Evolutionary conservation across 2,113 vertebrate genomes (phyloP), one percentile per base, ranked within the genome.

Genomic region (Nothocercus julius): DNA sequence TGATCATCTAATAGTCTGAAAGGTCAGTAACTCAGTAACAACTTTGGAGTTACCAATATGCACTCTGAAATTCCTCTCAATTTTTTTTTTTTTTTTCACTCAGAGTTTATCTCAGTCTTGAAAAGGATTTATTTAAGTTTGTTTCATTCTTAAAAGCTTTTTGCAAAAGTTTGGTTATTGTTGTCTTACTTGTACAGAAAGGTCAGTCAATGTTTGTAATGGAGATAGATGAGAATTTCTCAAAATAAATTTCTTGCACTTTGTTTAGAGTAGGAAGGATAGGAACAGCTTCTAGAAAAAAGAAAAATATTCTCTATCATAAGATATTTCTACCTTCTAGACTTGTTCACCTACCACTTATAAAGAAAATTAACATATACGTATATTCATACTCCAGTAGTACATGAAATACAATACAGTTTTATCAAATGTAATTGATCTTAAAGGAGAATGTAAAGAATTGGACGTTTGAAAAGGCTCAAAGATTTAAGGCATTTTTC

Each of bases 161-260:
- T 78, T 95, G 38, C 34, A 89, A 79, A 87, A 87, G 30, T 30
- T 68, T 93, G 19, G 21, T 80, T 92, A 36, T 85, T 93, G 53
- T 85, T 73, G 19, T 59, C 47, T 83, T 58, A 78, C 5, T 15
- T 8, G 14, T 15, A 69, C 11, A 81, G 86, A 93, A 79, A 28
- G 66, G 34, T 66, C 53, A 62, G 30, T 54, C 3, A 13, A 12
- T 72, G 19, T 76, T 68, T 82, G 51, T 83, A 63, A 91, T 69
- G 44, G 86, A 82, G 68, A 92, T 86, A 83, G 69, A 70, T 45
- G 67, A n/a, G 15, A 13, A 18, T 93, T 87, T 93, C 81, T 82
- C 76, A 22, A 79, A 64, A 13, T 17, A 28, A 40, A 59, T 91
- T 85, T 14, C 42, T 82, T 82, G 32, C 22, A 44, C 25, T 20